Evolutionary conservation across 2,888 invertebrate genomes (phyloP), one percentile per base, ranked within the genome.

Genomic region (Plagodis dolabraria): DNA sequence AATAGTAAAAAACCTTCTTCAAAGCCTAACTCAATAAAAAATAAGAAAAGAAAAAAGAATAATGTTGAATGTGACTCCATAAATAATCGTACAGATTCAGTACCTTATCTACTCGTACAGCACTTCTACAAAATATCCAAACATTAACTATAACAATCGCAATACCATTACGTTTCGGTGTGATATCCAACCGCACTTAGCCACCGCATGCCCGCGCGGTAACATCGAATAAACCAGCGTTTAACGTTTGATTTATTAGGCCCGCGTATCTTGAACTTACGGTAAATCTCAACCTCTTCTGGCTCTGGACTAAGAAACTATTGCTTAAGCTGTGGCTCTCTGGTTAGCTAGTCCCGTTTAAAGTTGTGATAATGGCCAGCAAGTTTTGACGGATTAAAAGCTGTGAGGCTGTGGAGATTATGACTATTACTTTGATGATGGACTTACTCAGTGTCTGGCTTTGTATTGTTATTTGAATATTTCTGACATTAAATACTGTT

Each of bases 191-290:
- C 65, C 72, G 53, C 60, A 56, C 66, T 85, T 83, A 86, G 79
- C 81, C 82, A 76, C 72, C 77, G 75, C 79, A 82, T 79, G 78
- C 77, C 77, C 76, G 71, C 74, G 74, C 71, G 74, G 74, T 71
- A 76, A 70, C 77, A 75, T 79, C 82, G 77, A 81, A 79, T 82
- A 82, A 83, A 78, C 77, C 72, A 66, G 80, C 80, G 77, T 85
- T 89, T 86, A 86, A 84, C 80, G 74, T 87, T 81, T 89, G 89
- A 89, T 89, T 89, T 89, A 89, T 87, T 84, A 82, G 72, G 73
- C 75, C 76, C 71, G 72, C 69, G 69, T 76, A 77, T 74, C 77
- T 74, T 72, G 64, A 61, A 57, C 60, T 77, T 81, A 80, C 83
- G 81, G 82, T 79, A 78, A 79, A 80, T 63, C 65, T 72, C 72